Conservation (phyloP, 2,797 vertebrate species). For the Sorex maritimensis region DNA sequence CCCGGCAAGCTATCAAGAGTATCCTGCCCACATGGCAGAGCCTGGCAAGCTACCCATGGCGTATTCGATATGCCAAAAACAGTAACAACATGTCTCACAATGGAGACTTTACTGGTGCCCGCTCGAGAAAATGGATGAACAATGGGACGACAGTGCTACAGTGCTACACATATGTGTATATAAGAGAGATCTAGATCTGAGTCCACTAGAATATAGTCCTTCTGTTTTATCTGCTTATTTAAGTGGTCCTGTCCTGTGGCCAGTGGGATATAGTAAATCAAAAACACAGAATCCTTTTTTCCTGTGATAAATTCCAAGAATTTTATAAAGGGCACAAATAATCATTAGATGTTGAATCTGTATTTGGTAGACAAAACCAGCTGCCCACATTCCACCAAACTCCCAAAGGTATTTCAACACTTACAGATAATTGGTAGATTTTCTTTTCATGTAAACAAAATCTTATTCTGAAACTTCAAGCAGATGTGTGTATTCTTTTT, state of each 20-base stretch:
- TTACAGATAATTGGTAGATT: slow-evolving; percentile 30
- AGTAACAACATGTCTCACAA: too few relatives aligned
- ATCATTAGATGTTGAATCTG: not conserved
- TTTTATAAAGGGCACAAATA: not conserved
- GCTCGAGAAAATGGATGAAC: too few relatives aligned
- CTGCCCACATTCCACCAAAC: not conserved
- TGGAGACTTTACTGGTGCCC: too few relatives aligned
- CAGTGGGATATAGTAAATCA: not conserved
- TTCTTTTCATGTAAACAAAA: slow-evolving; percentile 56
- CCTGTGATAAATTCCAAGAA: not conserved
- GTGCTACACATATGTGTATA: too few relatives aligned
- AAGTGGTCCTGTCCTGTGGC: not conserved
- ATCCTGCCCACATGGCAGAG: too few relatives aligned
- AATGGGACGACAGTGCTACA: too few relatives aligned
- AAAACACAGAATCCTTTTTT: not conserved
- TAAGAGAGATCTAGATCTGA: not conserved
- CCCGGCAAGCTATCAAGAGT: too few relatives aligned
- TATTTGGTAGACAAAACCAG: slow-evolving; percentile 22
- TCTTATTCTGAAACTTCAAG: slow-evolving; percentile 33
- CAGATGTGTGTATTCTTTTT: not conserved
- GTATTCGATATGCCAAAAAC: too few relatives aligned
- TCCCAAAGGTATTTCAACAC: not conserved
- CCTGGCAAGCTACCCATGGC: too few relatives aligned
- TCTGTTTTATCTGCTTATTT: not conserved
- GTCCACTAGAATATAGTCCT: not conserved